These are phyloP conservation scores for Endotricha flammealis DNA, from an alignment of 2,888 invertebrate species.

Conservation along the genomic window DNA sequence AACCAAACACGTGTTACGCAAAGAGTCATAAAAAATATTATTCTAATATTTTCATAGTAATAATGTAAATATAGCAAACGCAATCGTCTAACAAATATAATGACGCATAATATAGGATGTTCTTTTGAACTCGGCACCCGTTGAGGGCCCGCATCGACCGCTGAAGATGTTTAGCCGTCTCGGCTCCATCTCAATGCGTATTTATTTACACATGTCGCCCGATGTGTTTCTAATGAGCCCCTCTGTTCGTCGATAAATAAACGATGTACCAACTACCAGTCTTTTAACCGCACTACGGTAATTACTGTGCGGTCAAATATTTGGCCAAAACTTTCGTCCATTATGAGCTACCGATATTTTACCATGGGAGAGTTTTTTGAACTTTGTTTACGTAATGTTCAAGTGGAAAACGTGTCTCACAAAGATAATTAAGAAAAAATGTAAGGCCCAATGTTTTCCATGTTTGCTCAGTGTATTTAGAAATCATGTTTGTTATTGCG, in stretches of 20 bases:
- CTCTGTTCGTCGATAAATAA: conserved; percentile 50
- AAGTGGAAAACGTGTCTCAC: conserved; percentile 46
- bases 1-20: too few relatives aligned
- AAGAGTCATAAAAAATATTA: too few relatives aligned
- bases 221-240: conserved; percentile 70
- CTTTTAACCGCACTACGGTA: conserved; percentile 51
- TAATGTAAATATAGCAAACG: background rate
- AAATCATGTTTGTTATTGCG: conserved; percentile 57
- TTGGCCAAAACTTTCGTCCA: conserved; percentile 69
- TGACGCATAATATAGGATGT: too few relatives aligned
- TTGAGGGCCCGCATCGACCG: conserved; percentile 40
- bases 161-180: conserved; percentile 54
- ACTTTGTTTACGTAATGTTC: conserved; percentile 57
- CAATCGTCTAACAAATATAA: background rate
- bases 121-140: conserved; percentile 5
- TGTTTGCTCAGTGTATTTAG: conserved; percentile 51
- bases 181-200: conserved; percentile 46
- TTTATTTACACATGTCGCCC: conserved; percentile 69
- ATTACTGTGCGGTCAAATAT: conserved; percentile 68
- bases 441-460: conserved; percentile 46
- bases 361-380: conserved; percentile 46
- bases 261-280: conserved; percentile 68
- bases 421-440: conserved; percentile 51
- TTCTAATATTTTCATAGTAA: too few relatives aligned
- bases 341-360: conserved; percentile 73